Percentiles rank a stretch among this genome's conserved stretches.
Conservation (phyloP, 1,140 invertebrate genomes). For the Meloidogyne chitwoodi region DNA sequence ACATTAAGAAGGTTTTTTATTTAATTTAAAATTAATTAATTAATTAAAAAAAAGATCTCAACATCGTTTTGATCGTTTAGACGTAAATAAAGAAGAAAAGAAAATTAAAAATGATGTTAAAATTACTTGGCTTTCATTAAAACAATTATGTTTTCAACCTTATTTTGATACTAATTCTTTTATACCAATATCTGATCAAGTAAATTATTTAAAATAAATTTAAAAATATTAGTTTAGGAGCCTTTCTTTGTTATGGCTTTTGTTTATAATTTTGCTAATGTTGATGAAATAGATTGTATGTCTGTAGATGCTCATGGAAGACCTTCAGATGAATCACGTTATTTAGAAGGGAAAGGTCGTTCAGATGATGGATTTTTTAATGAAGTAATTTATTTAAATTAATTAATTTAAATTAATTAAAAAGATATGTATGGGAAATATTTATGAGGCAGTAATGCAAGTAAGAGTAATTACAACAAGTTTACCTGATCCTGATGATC, state of each 20-base stretch:
- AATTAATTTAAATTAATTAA: conserved; percentile 12
- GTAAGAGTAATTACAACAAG: conserved; percentile 40
- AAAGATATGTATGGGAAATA: conserved; percentile 41
- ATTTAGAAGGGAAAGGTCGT: conserved; percentile 52
- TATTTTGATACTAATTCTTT: conserved; percentile 46
- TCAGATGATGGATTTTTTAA: conserved; percentile 43
- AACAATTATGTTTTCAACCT: conserved; percentile 53
- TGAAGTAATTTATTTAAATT: conserved; percentile 27
- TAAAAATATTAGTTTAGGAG: conserved; percentile 32
- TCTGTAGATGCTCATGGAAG: conserved; percentile 46
- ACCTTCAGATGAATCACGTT: conserved; percentile 40
- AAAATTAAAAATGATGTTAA: conserved; percentile 37
- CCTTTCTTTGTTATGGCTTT: conserved; percentile 47
- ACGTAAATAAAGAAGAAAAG: conserved; percentile 48
- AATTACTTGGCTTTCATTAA: conserved; percentile 52
- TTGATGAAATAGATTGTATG: conserved; percentile 26
- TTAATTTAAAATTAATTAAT: background rate
- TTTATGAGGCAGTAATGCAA: conserved; percentile 42
- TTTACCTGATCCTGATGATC: conserved; percentile 29
- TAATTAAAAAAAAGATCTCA: conserved; percentile 31
- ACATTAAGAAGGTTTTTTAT: conserved; percentile 31
- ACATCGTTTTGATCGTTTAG: conserved; percentile 47
- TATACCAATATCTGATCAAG: conserved; percentile 48
- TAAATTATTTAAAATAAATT: conserved; percentile 7
- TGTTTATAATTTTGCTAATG: conserved; percentile 43